Percentiles rank a stretch among this genome's conserved stretches.
These are phyloP conservation scores for Amorpha juglandis DNA, from an alignment of 2,888 invertebrate genomes.

Conservation along the genomic window DNA sequence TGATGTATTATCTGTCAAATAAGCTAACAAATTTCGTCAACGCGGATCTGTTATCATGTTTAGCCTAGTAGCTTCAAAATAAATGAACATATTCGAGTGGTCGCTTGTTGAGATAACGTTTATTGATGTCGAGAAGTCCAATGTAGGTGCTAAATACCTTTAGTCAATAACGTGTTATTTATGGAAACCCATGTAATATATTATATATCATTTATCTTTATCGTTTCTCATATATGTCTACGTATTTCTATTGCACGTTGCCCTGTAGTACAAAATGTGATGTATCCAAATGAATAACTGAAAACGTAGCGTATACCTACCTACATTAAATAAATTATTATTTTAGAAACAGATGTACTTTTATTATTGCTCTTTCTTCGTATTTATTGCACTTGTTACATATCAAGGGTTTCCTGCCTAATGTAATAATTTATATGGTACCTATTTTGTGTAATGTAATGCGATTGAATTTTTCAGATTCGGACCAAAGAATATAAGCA, in stretches of 20 bases:
- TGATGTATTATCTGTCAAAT: conserved; percentile 73
- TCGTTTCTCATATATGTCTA: conserved; percentile 33
- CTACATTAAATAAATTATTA: conserved; percentile 51
- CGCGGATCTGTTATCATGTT: conserved; percentile 59
- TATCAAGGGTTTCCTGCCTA: not conserved
- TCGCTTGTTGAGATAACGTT: conserved; percentile 62
- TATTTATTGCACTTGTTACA: conserved; percentile 29
- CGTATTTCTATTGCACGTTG: conserved; percentile 27
- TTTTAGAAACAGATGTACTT: conserved; percentile 43
- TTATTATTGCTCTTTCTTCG: conserved; percentile 32
- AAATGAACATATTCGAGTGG: conserved; percentile 72
- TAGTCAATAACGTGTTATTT: conserved; percentile 42
- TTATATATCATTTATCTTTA: conserved; percentile 46
- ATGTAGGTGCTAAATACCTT: conserved; percentile 51
- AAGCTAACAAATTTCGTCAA: conserved; percentile 60
- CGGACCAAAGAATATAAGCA: conserved; percentile 81
- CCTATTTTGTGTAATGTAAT: conserved; percentile 26
- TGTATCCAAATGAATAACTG: conserved; percentile 33
- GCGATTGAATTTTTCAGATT: conserved; percentile 73
- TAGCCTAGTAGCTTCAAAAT: conserved; percentile 59
- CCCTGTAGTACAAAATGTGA: conserved; percentile 24
- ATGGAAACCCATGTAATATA: conserved; percentile 46
- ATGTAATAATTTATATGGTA: conserved; percentile 22
- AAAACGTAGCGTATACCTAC: conserved; percentile 35
- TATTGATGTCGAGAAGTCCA: conserved; percentile 66